Conservation (phyloP, 2,888 invertebrate species). For the Parasteatoda lunata region DNA sequence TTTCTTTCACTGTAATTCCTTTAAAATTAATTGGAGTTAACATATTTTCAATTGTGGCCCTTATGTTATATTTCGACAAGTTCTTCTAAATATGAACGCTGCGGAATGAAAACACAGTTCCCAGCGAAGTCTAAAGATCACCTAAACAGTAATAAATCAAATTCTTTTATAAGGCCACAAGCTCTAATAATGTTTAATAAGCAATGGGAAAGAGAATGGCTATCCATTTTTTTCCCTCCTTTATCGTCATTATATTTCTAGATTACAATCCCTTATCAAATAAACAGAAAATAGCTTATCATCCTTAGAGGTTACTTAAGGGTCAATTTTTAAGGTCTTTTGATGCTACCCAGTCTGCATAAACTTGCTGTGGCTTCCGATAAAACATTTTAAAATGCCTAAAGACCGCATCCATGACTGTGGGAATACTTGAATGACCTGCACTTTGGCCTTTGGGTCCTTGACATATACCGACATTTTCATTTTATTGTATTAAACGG, state of each 20-base stretch:
- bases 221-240: constrained; percentile 21
- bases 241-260: constrained; percentile 58
- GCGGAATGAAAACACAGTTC: no score
- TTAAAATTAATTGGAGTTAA: no score
- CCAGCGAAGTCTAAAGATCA: constrained; percentile 16
- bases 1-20: no score
- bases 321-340: constrained; percentile 39
- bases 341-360: constrained; percentile 54
- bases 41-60: no score
- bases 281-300: constrained; percentile 53
- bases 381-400: constrained; percentile 47
- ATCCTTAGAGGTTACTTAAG: constrained; percentile 20
- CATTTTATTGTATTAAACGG: no score
- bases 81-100: no score
- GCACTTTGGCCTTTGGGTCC: constrained; percentile 53
- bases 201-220: constrained; percentile 8
- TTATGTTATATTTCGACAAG: no score
- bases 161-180: constrained; percentile 23
- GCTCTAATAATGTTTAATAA: constrained; percentile 48
- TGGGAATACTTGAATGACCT: constrained; percentile 51
- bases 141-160: constrained; percentile 52
- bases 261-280: constrained; percentile 63
- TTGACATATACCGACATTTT: constrained; percentile 28
- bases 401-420: constrained; percentile 23
- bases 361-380: constrained; percentile 47